phyloP scores from a whole-genome alignment of 1,140 invertebrate species.

The Orchestia grillus region DNA sequence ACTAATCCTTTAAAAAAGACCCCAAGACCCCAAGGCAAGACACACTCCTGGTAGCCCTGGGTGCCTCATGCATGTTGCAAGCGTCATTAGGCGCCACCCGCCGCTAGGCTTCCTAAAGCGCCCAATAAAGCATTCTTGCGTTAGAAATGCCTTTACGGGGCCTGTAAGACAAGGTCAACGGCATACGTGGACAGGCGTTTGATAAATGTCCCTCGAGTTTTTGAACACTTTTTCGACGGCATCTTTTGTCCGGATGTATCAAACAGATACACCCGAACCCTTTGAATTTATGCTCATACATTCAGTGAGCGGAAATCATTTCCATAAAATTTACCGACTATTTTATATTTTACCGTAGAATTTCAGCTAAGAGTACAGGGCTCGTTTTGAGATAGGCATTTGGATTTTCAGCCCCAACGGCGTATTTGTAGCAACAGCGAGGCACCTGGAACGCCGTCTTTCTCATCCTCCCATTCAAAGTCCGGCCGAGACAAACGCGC shows the following conservation, averaged over 20 bases:
- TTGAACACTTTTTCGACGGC: too few species aligned
- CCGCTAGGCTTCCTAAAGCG: background rate
- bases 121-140: background rate
- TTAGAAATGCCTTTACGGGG: background rate
- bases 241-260: too few species aligned
- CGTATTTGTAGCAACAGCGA: background rate
- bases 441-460: background rate
- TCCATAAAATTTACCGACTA: background rate
- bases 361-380: background rate
- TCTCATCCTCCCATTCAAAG: background rate
- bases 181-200: background rate
- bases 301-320: background rate
- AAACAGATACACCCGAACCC: too few species aligned
- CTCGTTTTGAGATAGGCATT: background rate
- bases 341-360: background rate
- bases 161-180: background rate
- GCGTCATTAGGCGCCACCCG: background rate
- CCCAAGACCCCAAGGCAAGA: background rate
- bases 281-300: too few species aligned
- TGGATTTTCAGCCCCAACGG: background rate
- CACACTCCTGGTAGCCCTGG: background rate
- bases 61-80: background rate
- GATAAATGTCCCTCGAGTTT: background rate
- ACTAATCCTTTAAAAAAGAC: background rate
- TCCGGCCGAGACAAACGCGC: background rate